Conservation (phyloP, 2,797 vertebrate species). For the Calcarius lapponicus region DNA sequence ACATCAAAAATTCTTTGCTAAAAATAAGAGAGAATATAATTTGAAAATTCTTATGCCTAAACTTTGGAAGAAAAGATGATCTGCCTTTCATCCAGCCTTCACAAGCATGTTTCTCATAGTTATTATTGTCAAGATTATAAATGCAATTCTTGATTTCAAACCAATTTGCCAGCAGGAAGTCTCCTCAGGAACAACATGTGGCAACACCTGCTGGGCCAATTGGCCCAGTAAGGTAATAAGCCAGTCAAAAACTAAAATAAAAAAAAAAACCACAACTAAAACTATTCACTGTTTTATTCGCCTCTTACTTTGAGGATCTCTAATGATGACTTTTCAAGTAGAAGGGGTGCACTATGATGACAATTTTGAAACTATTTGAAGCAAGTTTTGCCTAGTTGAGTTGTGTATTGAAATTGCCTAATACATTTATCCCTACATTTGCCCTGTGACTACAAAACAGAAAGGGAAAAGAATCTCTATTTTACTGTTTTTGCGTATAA, state of each 20-base stretch:
- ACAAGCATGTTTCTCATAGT: slow-evolving; percentile 1
- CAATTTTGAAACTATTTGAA: background rate
- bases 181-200: background rate
- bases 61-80: slow-evolving; percentile 17
- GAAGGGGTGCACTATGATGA: background rate
- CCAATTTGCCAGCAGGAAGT: slow-evolving; percentile 53
- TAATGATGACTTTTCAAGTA: background rate
- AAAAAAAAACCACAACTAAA: background rate
- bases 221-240: background rate
- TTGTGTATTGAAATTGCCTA: background rate
- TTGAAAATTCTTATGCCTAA: background rate
- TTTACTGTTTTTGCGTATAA: background rate
- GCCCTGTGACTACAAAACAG: background rate
- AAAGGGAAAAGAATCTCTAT: background rate
- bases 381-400: background rate
- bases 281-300: background rate
- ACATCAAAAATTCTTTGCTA: background rate
- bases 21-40: background rate
- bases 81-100: slow-evolving; percentile 52
- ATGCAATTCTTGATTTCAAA: slow-evolving; percentile 52
- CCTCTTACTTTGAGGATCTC: background rate
- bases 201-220: slow-evolving; percentile 44
- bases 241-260: background rate
- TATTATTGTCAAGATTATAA: slow-evolving; percentile 57
- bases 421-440: background rate